Base-by-base conservation (phyloP, 1,140 invertebrate species). In the Drosophila rufa region DNA sequence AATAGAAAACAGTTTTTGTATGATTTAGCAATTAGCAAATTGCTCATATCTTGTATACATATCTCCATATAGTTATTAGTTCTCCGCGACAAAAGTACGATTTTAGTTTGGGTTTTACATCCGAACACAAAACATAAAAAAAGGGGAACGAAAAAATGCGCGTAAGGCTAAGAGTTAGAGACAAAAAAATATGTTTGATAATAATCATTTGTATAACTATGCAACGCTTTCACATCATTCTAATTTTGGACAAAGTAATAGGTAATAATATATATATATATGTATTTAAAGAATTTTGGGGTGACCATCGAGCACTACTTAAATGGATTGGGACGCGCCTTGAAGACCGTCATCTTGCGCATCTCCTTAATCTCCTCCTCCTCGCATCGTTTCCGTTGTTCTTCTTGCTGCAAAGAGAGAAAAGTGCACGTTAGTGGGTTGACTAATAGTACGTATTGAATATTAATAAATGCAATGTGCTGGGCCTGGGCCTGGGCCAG, bases 241-340 rank as follows among this genome's bases (percentile, higher is more conserved):
- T 67, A 67, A 73, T 73, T 51, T 71, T 71, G 69, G 64, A 57
- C 65, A 71, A 48, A 36, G 45, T 50, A 46, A 48, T 70, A 48
- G 15, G 27, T 51, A 51, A 51, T 33, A 51, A 53, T 53, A 19
- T 36, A 12, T 51, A 9, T 51, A 36, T 53, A 55, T 38, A 53
- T 51, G 33, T 53, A 53, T 36, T 36, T 53, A 53, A 47, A 59
- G 42, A 67, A 40, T 61, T 33, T 64, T 45, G 19, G 46, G 51
- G 22, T 17, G 43, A 60, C 22, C 46, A 40, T 56, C 68, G 55
- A 62, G 57, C 73, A 36, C 55, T 74, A 92, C 73, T 92, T 92
- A 59, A 92, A 92, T 56, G 92, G 92, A 75, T 92, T 92, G 55
- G 87, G 92, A 75, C 92, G 92, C 53, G 92, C 92, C 86, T 92